These are phyloP conservation scores for Leuciscus idus DNA, from an alignment of 2,113 vertebrate genomes.

Conservation along the genomic window DNA sequence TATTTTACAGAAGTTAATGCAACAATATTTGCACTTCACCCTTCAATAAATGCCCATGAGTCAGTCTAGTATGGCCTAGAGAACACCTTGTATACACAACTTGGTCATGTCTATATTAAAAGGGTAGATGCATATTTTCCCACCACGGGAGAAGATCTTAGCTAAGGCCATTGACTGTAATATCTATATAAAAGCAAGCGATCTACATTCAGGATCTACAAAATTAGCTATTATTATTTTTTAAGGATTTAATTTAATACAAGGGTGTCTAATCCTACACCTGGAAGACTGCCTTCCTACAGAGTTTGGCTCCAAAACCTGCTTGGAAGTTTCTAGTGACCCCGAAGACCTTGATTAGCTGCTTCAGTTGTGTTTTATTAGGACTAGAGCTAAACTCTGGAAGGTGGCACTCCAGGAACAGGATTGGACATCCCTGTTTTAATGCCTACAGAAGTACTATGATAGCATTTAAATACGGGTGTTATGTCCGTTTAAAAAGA, in stretches of 20 bases:
- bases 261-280: background rate
- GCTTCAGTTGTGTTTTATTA: background rate
- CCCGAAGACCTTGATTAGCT: background rate
- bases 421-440: background rate
- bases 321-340: background rate
- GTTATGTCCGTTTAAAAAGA: background rate
- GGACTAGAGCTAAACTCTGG: background rate
- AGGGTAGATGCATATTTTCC: no score
- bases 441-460: background rate
- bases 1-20: no score
- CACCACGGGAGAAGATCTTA: background rate
- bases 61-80: no score
- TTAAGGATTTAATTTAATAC: background rate
- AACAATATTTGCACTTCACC: no score
- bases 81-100: no score
- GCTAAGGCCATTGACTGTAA: background rate
- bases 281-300: background rate
- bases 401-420: background rate
- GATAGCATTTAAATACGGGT: background rate
- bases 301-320: background rate
- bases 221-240: background rate
- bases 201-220: background rate
- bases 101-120: no score
- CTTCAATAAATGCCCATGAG: no score
- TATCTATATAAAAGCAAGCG: background rate